phyloP scores from a whole-genome alignment of 2,888 invertebrate species.

The Epirrhoe tristata region DNA sequence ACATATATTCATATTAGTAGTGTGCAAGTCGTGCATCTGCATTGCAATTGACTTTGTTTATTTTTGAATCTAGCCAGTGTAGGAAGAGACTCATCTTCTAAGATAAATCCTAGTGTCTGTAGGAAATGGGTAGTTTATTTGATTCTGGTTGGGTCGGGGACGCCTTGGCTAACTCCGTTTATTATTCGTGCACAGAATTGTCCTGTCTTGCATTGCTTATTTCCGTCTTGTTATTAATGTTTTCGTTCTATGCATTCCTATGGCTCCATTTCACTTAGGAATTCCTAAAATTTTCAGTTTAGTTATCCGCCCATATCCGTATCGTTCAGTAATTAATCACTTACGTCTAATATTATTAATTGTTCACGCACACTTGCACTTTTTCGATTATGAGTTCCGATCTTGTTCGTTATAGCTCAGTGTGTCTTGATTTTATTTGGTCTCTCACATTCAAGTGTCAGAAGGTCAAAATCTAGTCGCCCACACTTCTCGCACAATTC shows the following conservation, averaged over 20 bases:
- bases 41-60: constrained; percentile 74
- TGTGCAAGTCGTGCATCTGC: constrained; percentile 60
- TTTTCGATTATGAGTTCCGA: constrained; percentile 54
- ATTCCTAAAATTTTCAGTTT: constrained; percentile 23
- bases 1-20: constrained; percentile 51
- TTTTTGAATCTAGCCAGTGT: constrained; percentile 71
- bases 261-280: constrained; percentile 13
- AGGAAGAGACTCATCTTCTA: constrained; percentile 49
- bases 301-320: constrained; percentile 37
- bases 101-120: constrained; percentile 8
- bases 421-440: constrained; percentile 1
- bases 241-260: constrained; percentile 12
- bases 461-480: constrained; percentile 22
- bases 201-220: constrained; percentile 57
- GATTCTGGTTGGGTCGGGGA: constrained; percentile 63
- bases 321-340: constrained; percentile 36
- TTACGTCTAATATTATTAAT: constrained; percentile 48
- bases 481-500: constrained; percentile 27
- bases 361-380: constrained; percentile 65
- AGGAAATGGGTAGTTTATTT: constrained; percentile 62
- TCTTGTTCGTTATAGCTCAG: constrained; percentile 1
- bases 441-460: constrained; percentile 13
- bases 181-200: constrained; percentile 66
- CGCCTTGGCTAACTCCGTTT: constrained; percentile 59
- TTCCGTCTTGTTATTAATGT: constrained; percentile 50